Evolutionary conservation across 2,888 invertebrate species (phyloP).

Genomic region (Camponotus fellah): DNA sequence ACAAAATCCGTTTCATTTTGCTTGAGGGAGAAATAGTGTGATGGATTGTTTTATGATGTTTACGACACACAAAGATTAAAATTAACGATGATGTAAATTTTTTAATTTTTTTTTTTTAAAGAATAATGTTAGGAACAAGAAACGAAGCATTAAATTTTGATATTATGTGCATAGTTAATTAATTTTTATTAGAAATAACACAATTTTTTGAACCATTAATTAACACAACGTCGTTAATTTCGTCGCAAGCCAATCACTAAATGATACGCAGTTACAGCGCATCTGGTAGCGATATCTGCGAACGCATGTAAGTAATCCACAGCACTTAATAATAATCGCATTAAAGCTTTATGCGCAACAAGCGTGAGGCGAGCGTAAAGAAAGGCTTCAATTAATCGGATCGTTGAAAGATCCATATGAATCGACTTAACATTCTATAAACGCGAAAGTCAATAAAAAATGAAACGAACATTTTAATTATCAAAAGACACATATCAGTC

Average conservation of each 20-base stretch:
- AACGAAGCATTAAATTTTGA: background rate
- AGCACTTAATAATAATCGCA: constrained; percentile 47
- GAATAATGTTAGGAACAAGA: background rate
- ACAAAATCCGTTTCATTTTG: background rate
- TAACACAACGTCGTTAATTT: constrained; percentile 27
- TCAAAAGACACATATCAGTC: background rate
- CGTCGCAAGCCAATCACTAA: constrained; percentile 63
- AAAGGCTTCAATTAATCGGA: constrained; percentile 43
- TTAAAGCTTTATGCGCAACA: constrained; percentile 44
- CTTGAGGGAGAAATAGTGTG: background rate
- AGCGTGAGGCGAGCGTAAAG: constrained; percentile 19
- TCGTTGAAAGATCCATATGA: constrained; percentile 2
- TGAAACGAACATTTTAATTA: background rate
- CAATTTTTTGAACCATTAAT: constrained; percentile 14
- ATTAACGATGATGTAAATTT: background rate
- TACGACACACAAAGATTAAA: background rate
- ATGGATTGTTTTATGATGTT: background rate
- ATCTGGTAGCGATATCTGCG: constrained; percentile 63
- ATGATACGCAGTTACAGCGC: constrained; percentile 75
- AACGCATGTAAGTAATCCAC: constrained; percentile 71
- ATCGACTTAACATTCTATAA: background rate
- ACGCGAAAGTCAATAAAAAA: constrained; percentile 11
- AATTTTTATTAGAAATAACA: background rate
- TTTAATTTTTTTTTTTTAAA: background rate
- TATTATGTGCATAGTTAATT: background rate